Base-by-base conservation (phyloP, 2,113 vertebrate genomes). In the Spea multiplicata region DNA sequence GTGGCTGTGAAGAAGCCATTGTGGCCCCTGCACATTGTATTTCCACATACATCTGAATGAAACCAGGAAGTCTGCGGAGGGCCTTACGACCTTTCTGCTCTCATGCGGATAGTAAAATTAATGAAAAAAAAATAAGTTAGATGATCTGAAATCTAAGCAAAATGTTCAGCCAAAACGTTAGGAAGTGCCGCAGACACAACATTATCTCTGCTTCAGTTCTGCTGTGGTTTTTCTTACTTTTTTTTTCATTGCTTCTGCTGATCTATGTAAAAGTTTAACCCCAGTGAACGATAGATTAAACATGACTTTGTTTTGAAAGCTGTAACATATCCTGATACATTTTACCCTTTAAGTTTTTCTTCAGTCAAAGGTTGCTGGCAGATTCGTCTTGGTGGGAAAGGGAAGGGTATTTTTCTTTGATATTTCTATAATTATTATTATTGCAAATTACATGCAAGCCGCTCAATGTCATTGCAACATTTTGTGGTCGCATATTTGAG, bases 241-340 rank as follows among this genome's bases (percentile, higher is more conserved):
- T 73, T 73, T 83, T 85, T 82, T 53, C 78, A 30, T 10, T 44
- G 84, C 13, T 77, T 87, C n/a, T 82, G 82, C 80, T 86, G 81
- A 83, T 84, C 68, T 77, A 50, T 66, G 8, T 76, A 68, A 50
- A 72, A 61, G 3, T 55, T 3, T 71, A 30, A 64, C 57, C 61
- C 46, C 76, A 46, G 5, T 47, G 8, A 82, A 82, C 64, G 81
- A 83, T 82, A 84, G 73, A 79, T 85, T 84, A 86, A 88, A 83
- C 10, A 75, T 72, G 61, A 0, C 74, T 66, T 0, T 82, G 79
- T 84, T 90, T 88, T 86, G 75, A 83, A 86, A 85, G 81, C 74
- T 86, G 69, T 13, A 75, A 12, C 5, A 4, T 68, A 73, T 59
- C 66, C 55, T 4, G n/a, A 88, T 86, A 71, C 48, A 49, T 45